phyloP scores from a whole-genome alignment of 2,888 invertebrate genomes.

The Lepidochrysops patricia region DNA sequence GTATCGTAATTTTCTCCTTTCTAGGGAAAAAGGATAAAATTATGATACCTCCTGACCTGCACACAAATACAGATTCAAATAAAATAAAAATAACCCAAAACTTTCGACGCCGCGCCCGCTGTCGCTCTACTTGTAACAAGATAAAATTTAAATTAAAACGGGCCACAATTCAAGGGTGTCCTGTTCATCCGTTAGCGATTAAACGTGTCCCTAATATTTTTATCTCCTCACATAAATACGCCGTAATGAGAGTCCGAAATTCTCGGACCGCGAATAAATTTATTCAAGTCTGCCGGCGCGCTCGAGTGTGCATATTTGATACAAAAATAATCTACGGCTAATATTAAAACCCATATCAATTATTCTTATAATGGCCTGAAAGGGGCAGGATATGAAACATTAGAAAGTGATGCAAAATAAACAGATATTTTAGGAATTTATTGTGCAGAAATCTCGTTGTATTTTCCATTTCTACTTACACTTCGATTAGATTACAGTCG shows the following conservation, averaged over 20 bases:
- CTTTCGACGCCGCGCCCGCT: not conserved
- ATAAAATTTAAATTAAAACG: conserved; percentile 24
- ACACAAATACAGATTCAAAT: too few relatives aligned
- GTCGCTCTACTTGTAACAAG: conserved; percentile 3
- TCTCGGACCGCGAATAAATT: conserved; percentile 63
- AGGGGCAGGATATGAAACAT: not conserved
- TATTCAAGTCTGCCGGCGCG: conserved; percentile 61
- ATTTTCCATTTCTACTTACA: too few relatives aligned
- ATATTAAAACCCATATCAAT: conserved; percentile 60
- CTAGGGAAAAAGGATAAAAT: too few relatives aligned
- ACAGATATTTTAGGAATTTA: not conserved
- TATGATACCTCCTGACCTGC: too few relatives aligned
- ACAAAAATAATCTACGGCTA: conserved; percentile 66
- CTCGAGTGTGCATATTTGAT: conserved; percentile 72
- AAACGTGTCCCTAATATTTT: conserved; percentile 72
- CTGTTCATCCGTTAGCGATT: conserved; percentile 68
- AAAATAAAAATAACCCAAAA: not conserved
- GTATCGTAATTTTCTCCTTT: too few relatives aligned
- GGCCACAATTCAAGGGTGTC: conserved; percentile 30
- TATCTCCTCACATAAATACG: conserved; percentile 71
- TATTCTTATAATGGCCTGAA: conserved; percentile 23
- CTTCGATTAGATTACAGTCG: too few relatives aligned
- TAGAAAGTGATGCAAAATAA: not conserved
- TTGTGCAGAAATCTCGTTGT: not conserved
- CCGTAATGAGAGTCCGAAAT: conserved; percentile 67